A percentile compares a stretch with the other conserved stretches of the same genome.
phyloP scores from a whole-genome alignment of 1,140 invertebrate species.

The Drosophila sp. region DNA sequence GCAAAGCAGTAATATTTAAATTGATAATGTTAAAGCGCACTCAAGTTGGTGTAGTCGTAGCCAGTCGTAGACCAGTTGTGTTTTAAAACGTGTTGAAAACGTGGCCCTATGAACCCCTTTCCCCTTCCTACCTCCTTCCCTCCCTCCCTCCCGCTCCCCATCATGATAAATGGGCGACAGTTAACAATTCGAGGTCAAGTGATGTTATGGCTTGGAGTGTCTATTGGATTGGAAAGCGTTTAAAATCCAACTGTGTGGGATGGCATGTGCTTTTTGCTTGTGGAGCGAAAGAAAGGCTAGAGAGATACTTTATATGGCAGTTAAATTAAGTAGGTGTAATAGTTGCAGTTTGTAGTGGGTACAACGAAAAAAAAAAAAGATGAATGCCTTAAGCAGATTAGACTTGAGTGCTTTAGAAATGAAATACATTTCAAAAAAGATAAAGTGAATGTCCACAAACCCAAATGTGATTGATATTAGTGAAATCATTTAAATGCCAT shows the following conservation, averaged over 20 bases:
- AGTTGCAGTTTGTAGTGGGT: conserved; percentile 17
- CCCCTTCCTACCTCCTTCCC: not conserved
- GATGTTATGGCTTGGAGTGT: conserved; percentile 20
- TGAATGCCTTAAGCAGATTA: conserved; percentile 18
- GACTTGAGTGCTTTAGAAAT: not conserved
- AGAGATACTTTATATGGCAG: conserved; percentile 4
- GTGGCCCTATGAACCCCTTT: conserved; percentile 10
- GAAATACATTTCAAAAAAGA: not conserved
- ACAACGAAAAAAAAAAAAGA: not conserved
- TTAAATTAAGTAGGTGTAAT: conserved; percentile 28
- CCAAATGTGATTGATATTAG: conserved; percentile 7
- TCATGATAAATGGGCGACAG: conserved; percentile 52
- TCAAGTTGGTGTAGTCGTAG: conserved; percentile 36
- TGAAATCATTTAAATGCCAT: not conserved
- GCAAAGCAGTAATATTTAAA: conserved; percentile 44
- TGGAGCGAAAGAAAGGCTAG: conserved; percentile 5
- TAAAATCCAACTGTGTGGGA: conserved; percentile 22
- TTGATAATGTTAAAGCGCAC: conserved; percentile 62
- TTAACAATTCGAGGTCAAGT: conserved; percentile 46
- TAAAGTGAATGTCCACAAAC: not conserved
- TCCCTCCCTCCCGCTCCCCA: not conserved
- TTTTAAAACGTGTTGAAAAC: conserved; percentile 39
- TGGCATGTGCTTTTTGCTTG: not conserved
- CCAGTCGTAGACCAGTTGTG: conserved; percentile 37
- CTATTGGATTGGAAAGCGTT: conserved; percentile 39